These are phyloP conservation scores for Nephotettix cincticeps DNA, from an alignment of 1,140 invertebrate species.

Conservation along the genomic window DNA sequence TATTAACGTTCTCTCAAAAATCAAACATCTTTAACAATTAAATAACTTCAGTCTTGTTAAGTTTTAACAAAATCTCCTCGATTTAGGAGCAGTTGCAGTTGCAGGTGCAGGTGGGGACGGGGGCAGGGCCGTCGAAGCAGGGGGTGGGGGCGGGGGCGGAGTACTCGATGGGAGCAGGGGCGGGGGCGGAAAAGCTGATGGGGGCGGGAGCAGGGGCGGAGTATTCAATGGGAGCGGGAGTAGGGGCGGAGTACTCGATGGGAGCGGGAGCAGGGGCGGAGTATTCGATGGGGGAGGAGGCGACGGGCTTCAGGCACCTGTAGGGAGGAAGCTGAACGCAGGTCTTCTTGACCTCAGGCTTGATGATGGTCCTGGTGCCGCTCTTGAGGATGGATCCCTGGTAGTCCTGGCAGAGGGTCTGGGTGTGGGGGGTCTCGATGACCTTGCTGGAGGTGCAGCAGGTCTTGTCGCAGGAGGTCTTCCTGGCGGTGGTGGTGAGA, in stretches of 20 bases:
- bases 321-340: neutral
- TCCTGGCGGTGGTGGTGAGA: neutral
- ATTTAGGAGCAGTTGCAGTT: too few relatives aligned
- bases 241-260: neutral
- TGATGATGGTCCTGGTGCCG: neutral
- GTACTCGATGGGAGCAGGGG: too few relatives aligned
- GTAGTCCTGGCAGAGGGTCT: neutral
- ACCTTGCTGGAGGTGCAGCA: neutral
- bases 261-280: neutral
- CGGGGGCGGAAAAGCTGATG: neutral
- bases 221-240: neutral
- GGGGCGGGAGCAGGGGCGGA: neutral
- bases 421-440: neutral
- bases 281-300: neutral
- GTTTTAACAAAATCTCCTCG: too few relatives aligned
- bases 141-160: too few relatives aligned
- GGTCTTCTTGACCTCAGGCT: slow-evolving; percentile 4
- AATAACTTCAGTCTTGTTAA: too few relatives aligned
- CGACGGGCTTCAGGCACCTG: neutral
- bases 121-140: too few relatives aligned
- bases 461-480: neutral
- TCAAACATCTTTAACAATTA: too few relatives aligned
- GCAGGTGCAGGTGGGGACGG: too few relatives aligned
- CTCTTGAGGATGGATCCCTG: neutral
- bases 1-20: too few relatives aligned